Base-by-base conservation (phyloP, 1,140 invertebrate species). In the Rhynchophorus ferrugineus region DNA sequence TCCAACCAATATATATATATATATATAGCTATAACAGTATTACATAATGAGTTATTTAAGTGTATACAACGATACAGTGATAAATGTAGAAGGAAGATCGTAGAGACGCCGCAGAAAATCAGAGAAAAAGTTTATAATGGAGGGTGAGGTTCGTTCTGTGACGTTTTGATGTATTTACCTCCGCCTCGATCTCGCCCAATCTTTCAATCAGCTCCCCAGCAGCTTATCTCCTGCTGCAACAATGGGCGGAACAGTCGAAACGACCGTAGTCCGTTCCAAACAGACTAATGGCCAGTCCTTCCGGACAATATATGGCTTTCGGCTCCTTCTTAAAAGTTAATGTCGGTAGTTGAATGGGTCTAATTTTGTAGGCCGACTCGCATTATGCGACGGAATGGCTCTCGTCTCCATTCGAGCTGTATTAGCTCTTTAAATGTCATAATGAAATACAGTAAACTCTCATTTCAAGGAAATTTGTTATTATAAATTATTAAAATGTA, bases 221-320 rank as follows among this genome's bases (percentile, higher is more conserved):
- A 36, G 34, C 50, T 52, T 52, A 52, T 52, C 50, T 52, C 29
- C 37, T 39, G 19, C 38, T 29, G 17, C 50, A 45, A 52, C 50
- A 45, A 52, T 45, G 43, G 50, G 50, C 50, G 50, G 50, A 39
- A 45, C 44, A 46, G 35, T 43, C 35, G 50, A 55, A 52, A 51
- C 57, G 50, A 19, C 56, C 36, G 41, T 38, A 44, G 46, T 53
- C 54, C 60, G 56, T 63, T 61, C 56, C 60, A 57, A 61, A 65
- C 54, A 59, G 59, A 62, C 61, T 64, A 65, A 65, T 65, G 60
- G 62, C 60, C 54, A 62, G 63, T 65, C 61, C 59, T 61, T 61
- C 56, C 50, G 54, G 57, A 55, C 61, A 64, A 65, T 64, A 61
- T 65, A 65, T 64, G 43, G 59, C 47, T 44, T 57, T 60, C 59